These are phyloP conservation scores for Microcebus griseorufus DNA, from an alignment of 2,113 vertebrate genomes.

Conservation along the genomic window DNA sequence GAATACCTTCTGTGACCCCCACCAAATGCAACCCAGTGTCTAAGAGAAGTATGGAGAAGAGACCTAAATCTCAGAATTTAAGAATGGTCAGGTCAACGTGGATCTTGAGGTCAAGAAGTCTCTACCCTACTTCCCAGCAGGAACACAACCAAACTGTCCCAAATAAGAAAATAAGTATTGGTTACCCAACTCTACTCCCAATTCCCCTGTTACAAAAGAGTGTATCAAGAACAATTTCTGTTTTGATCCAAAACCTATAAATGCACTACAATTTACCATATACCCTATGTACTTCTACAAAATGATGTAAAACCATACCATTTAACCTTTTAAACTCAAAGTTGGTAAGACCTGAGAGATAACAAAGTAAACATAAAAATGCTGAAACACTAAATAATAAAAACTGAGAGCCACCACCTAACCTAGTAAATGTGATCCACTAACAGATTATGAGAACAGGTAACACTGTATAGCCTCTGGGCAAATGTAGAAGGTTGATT, in stretches of 20 bases:
- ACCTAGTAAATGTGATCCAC: neutral
- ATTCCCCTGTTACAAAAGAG: neutral
- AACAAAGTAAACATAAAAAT: neutral
- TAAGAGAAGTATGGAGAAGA: neutral
- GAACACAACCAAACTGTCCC: neutral
- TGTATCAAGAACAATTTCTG: neutral
- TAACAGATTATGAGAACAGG: neutral
- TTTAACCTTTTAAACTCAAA: neutral
- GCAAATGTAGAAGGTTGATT: neutral
- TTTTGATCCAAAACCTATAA: slow-evolving; percentile 1
- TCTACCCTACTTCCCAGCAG: neutral
- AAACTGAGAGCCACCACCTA: neutral
- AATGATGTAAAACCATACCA: neutral
- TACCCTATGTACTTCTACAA: neutral
- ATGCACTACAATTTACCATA: neutral
- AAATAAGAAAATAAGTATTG: neutral
- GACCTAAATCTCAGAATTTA: neutral
- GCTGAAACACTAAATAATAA: neutral
- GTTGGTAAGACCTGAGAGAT: neutral
- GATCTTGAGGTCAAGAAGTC: neutral
- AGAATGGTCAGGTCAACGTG: neutral
- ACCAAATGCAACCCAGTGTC: neutral
- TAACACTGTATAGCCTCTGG: neutral
- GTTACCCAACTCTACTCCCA: neutral
- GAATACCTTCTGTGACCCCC: neutral